Conservation (phyloP, 1,140 invertebrate genomes). For the Drosophila asahinai region DNA sequence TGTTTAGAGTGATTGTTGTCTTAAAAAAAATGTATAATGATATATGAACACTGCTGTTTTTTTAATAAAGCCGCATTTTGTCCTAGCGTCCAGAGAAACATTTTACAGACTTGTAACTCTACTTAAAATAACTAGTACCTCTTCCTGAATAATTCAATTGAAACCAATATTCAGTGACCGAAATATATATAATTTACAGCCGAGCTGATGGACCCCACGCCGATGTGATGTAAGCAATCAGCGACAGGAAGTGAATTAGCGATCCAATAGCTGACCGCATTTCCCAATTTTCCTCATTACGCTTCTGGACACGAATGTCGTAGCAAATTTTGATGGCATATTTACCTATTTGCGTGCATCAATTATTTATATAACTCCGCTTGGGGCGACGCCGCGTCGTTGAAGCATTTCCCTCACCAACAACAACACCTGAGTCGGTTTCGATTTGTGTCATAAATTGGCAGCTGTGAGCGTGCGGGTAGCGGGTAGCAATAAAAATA, state of each 20-base stretch:
- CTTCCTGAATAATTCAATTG: no score
- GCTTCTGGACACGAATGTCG: slow-evolving; percentile 27
- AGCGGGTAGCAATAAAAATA: slow-evolving; percentile 70
- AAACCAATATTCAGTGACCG: not conserved
- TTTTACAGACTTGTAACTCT: no score
- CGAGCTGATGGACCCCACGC: slow-evolving; percentile 4
- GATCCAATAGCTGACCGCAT: slow-evolving; percentile 32
- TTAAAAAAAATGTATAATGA: no score
- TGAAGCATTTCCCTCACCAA: not conserved
- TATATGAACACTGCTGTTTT: no score
- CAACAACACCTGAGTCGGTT: slow-evolving; percentile 24
- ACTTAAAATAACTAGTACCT: no score
- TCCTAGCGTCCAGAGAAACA: no score
- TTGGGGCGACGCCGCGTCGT: not conserved
- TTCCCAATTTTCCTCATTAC: slow-evolving; percentile 46
- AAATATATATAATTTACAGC: no score
- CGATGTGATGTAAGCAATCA: not conserved
- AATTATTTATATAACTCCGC: slow-evolving; percentile 64
- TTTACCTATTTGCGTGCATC: slow-evolving; percentile 78
- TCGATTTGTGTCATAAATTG: slow-evolving; percentile 81
- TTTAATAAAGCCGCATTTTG: no score
- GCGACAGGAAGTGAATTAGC: slow-evolving; percentile 31
- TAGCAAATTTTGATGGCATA: slow-evolving; percentile 62
- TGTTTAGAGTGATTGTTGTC: no score
- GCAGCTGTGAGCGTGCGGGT: slow-evolving; percentile 46